Base-by-base conservation (phyloP, 2,888 invertebrate species). In the Drosophila anomalata region DNA sequence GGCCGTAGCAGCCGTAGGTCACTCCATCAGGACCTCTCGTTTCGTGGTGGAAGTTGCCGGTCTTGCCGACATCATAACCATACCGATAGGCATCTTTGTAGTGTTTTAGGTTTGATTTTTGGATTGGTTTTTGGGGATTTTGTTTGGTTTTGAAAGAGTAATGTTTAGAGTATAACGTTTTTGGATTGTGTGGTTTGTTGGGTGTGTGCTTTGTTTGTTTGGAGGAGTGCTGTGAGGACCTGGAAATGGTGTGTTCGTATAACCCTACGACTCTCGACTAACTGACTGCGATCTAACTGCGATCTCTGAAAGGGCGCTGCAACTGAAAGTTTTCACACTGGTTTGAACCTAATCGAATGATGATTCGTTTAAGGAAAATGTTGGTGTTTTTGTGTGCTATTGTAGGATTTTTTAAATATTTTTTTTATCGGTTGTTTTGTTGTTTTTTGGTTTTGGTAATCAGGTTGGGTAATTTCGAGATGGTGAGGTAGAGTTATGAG, bases 1-100 rank as follows among this genome's bases (percentile, higher is more conserved):
- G 95, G 29, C 96, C 96, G 80, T 96, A 96, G 90, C 96, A 96
- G 75, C 96, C 96, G 82, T 96, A 96, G 0, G 96, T 96, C 17
- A 96, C 95, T 20, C 95, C 95, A 82, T 96, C 96, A 0, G 95
- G 94, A 4, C 95, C 96, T 61, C 95, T 94, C 66, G 93, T 94
- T 91, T 96, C 96, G 88, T 96, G 96, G 90, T 96, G 96, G 89
- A 96, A 96, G 91, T 96, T 96, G 42, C 95, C 95, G 84, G 94
- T 94, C 3, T 95, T 94, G 60, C 94, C 95, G 57, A 96, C 94
- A 89, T 96, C 95, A 90, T 96, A 96, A 67, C 96, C 96, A 89
- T 95, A 96, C 87, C 95, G 95, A 89, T 96, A 96, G 72, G 95
- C 94, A 91, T 93, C 96, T 85, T 51, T 60, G 29, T 48, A 60